Base-by-base conservation (phyloP, 2,888 invertebrate genomes). In the Volucella bombylans region DNA sequence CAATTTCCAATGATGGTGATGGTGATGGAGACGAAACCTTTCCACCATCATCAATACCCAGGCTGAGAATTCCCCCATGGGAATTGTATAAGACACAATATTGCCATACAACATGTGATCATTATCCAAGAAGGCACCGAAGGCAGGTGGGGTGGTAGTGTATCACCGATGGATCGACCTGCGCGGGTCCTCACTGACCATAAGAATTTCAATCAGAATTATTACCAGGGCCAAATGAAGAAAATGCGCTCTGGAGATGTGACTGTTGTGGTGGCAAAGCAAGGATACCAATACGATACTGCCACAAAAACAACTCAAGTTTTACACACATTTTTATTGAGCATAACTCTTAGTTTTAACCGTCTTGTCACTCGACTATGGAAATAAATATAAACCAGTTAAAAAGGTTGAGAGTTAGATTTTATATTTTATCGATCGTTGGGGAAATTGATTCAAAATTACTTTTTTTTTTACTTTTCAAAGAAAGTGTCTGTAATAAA, bases 171-270 rank as follows among this genome's bases (percentile, higher is more conserved):
- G 69, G 47, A 82, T 54, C 39, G 68, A 31, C 55, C 55, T 59
- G 47, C 31, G 49, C 14, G n/a, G 47, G 18, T 55, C n/a, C 18
- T 54, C 67, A 39, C 23, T 62, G 59, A 59, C 64, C 45, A 49
- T 73, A 79, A 69, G 79, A 80, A 80, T 55, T 71, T 74, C 71
- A 74, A 80, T 62, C 80, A 83, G 80, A 83, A 83, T 65, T 83
- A 83, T 83, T 73, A 76, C 71, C 31, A 61, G 62, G 43, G 54
- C 50, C 45, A 49, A 79, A 71, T 61, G 61, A 57, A 83, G 68
- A 65, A 65, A 43, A 79, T 64, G 57, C 18, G 12, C 14, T 59
- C 39, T 15, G 31, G 18, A 14, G 11, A 52, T 45, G 49, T 18
- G 71, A 31, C 50, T 10, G 50, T 59, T 65, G 50, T 39, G 64